phyloP scores from a whole-genome alignment of 2,888 invertebrate genomes.

The Neria commutata region DNA sequence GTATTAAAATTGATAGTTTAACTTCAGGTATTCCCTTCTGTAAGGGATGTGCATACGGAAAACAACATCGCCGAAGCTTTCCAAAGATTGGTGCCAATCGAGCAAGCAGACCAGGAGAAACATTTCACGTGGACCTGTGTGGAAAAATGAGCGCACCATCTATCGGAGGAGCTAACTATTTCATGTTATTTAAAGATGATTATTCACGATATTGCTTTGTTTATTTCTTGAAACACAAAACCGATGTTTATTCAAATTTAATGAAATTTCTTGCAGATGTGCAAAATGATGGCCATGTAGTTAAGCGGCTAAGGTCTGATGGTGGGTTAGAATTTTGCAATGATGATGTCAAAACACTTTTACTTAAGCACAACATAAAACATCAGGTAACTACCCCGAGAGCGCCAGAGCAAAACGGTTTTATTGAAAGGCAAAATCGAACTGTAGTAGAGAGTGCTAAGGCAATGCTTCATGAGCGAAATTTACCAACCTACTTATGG shows the following conservation, averaged over 20 bases:
- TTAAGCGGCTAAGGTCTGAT: slow-evolving; percentile 14
- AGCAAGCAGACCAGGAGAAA: slow-evolving; percentile 7
- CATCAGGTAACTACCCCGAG: slow-evolving; percentile 15
- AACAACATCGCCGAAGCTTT: slow-evolving; percentile 8
- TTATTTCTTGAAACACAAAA: slow-evolving; percentile 20
- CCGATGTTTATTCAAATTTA: slow-evolving; percentile 14
- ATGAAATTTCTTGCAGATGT: slow-evolving; percentile 19
- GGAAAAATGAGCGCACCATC: slow-evolving; percentile 22
- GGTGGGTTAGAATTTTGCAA: slow-evolving; percentile 17
- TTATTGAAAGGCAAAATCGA: too few relatives aligned
- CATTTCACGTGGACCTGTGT: slow-evolving; percentile 23
- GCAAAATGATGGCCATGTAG: slow-evolving; percentile 16
- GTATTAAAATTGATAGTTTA: slow-evolving; percentile 2
- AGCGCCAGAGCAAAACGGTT: slow-evolving; percentile 19
- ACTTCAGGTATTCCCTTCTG: slow-evolving; percentile 10
- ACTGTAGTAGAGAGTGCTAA: too few relatives aligned
- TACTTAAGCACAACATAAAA: slow-evolving; percentile 13
- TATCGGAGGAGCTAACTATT: slow-evolving; percentile 26
- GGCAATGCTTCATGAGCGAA: too few relatives aligned
- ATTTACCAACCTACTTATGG: slow-evolving; percentile 37
- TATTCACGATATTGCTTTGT: slow-evolving; percentile 22
- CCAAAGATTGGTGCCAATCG: slow-evolving; percentile 4
- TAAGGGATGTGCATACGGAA: slow-evolving; percentile 14
- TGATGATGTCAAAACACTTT: slow-evolving; percentile 1
- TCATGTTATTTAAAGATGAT: slow-evolving; percentile 26